Conservation (phyloP, 1,140 invertebrate species). For the Trichonephila clavata region DNA sequence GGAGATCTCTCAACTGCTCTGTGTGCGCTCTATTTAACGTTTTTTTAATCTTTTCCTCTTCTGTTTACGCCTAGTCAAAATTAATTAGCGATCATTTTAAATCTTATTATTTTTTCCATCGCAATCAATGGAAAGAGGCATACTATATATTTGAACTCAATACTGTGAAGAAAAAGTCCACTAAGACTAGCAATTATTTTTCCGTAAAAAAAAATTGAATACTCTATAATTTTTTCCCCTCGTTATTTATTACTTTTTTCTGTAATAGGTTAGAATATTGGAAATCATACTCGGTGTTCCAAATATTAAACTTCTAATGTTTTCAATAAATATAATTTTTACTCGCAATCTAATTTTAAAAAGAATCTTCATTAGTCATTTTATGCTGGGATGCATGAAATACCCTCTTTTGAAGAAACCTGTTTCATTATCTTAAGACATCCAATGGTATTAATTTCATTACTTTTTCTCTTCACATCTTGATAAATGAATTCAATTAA, state of each 20-base stretch:
- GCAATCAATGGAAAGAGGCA: neutral
- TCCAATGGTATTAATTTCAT: no score
- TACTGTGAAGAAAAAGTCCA: neutral
- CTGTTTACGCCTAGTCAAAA: constrained; percentile 9
- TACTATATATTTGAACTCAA: neutral
- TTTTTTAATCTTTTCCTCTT: neutral
- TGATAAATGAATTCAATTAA: no score
- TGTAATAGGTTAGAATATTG: neutral
- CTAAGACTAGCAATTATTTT: neutral
- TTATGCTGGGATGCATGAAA: no score
- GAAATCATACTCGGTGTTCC: neutral
- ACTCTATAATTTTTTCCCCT: neutral
- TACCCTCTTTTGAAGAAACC: no score
- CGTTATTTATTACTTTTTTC: neutral
- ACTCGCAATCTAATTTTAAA: no score
- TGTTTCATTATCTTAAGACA: no score
- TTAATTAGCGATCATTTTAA: constrained; percentile 34
- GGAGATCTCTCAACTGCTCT: neutral
- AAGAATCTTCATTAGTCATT: no score
- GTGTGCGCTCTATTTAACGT: neutral
- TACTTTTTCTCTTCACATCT: no score
- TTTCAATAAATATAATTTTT: no score
- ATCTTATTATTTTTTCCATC: neutral
- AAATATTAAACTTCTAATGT: no score
- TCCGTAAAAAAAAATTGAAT: neutral